Conservation (phyloP, 2,888 invertebrate genomes). For the Melipona beecheii region DNA sequence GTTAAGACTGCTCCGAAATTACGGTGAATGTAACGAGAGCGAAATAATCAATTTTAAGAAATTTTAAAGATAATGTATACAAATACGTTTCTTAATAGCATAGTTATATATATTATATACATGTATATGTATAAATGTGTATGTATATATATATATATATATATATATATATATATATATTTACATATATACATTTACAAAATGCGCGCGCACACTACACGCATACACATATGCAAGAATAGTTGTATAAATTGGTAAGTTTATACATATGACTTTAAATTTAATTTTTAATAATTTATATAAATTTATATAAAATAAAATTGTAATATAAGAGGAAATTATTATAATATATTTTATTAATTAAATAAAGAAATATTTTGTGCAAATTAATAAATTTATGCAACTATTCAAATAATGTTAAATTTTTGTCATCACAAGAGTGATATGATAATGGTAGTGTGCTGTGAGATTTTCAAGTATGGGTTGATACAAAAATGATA, state of each 20-base stretch:
- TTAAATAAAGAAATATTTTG: background rate
- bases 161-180: constrained; percentile 29
- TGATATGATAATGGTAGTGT: constrained; percentile 60
- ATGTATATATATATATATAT: constrained; percentile 23
- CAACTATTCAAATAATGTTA: constrained; percentile 44
- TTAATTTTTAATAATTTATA: background rate
- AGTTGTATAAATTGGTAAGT: constrained; percentile 41
- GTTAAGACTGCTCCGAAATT: constrained; percentile 55
- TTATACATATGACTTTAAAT: background rate
- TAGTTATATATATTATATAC: constrained; percentile 41
- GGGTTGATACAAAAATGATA: constrained; percentile 15
- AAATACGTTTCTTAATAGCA: constrained; percentile 34
- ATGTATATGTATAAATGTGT: constrained; percentile 26
- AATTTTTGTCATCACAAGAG: constrained; percentile 55
- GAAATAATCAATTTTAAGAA: constrained; percentile 39
- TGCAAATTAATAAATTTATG: constrained; percentile 54
- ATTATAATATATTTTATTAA: background rate
- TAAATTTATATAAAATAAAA: background rate
- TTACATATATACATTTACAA: constrained; percentile 28
- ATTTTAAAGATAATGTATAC: constrained; percentile 38
- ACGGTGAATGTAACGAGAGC: constrained; percentile 57
- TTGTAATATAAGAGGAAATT: background rate
- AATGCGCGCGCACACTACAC: constrained; percentile 19
- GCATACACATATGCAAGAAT: constrained; percentile 29
- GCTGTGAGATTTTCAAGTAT: constrained; percentile 52